Evolutionary conservation across 2,888 invertebrate species (phyloP), one percentile per base, ranked within the genome.

Genomic region (Limnephilus auricula): DNA sequence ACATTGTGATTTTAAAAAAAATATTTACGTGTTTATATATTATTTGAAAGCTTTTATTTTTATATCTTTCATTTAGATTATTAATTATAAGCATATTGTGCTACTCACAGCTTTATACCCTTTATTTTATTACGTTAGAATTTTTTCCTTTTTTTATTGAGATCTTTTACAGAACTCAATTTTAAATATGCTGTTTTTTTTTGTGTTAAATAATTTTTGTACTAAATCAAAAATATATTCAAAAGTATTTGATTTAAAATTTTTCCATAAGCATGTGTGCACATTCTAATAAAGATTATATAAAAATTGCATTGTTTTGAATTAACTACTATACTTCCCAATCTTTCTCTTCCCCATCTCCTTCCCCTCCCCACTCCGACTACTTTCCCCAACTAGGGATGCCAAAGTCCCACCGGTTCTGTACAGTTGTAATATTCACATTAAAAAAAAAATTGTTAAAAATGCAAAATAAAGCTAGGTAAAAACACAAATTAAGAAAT

Each of bases 401-500:
- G 45, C 45, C 45, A 3, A 13, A 45, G 45, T 45, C 15, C 0
- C 50, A 18, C 18, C 1, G 4, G 50, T 18, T 50, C 18, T 18
- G 5, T 4, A 2, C 18, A 50, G 18, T 50, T 50, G 50, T n/a
- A n/a, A n/a, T n/a, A n/a, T n/a, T n/a, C 40, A 40, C 40, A 9
- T 40, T 9, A 40, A 40, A 45, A 45, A 45, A 10, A 45, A 65
- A 65, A 65, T 9, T 25, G 25, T 25, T 65, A 65, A 25, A 40
- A 65, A n/a, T 65, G 25, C 6, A 65, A 65, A 65, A 30, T 80
- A 80, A 15, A 80, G 31, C 12, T 31, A 32, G 31, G 40, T 79
- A 50, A 37, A 78, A 85, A 90, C 79, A 40, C 18, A 79, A 30
- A 45, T 40, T 37, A 32, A 84, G n/a, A 84, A 84, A 34, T 31